Percentiles rank a stretch among this genome's conserved stretches.
These are phyloP conservation scores for Nycticryphes semicollaris DNA, from an alignment of 2,113 vertebrate species.

Conservation along the genomic window DNA sequence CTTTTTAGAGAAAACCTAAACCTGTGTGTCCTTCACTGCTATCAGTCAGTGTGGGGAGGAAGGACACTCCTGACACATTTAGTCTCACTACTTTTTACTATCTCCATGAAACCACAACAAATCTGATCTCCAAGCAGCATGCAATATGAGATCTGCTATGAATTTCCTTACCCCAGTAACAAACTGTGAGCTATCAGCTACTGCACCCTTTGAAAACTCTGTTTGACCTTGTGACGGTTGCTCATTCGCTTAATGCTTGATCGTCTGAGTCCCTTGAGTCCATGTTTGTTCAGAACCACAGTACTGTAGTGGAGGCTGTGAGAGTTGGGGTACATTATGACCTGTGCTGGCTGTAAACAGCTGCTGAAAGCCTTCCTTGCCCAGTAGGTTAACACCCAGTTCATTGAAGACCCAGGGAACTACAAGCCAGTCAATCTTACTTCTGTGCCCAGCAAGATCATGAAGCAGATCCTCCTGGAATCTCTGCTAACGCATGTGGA, in stretches of 20 bases:
- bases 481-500: too few relatives aligned
- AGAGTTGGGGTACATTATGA: not conserved
- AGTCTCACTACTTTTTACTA: not conserved
- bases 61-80: not conserved
- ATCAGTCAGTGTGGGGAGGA: not conserved
- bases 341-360: not conserved
- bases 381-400: not conserved
- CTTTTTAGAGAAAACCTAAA: not conserved
- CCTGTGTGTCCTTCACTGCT: not conserved
- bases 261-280: too few relatives aligned
- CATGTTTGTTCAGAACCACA: not conserved
- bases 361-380: accelerated
- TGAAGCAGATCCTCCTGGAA: too few relatives aligned
- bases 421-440: too few relatives aligned
- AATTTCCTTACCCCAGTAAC: too few relatives aligned
- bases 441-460: too few relatives aligned
- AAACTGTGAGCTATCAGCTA: not conserved
- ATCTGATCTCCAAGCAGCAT: not conserved
- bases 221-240: not conserved
- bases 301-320: too few relatives aligned
- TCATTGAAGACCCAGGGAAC: too few relatives aligned
- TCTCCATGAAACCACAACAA: not conserved
- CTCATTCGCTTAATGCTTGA: not conserved
- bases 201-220: not conserved
- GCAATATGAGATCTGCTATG: not conserved